Base-by-base conservation (phyloP, 1,140 invertebrate genomes). In the Lordiphosa stackelbergi region DNA sequence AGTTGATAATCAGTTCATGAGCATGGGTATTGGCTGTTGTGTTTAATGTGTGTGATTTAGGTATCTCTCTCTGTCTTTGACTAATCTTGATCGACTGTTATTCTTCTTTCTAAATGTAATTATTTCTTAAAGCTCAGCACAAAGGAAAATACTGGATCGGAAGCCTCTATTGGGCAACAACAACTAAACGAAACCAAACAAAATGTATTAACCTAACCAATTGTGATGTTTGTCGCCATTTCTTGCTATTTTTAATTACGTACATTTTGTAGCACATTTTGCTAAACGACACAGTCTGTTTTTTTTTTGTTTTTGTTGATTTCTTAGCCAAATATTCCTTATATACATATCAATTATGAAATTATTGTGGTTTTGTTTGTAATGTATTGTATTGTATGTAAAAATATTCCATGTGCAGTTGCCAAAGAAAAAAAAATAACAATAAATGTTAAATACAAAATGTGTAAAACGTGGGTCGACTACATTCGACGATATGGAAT, bases 1-100 rank as follows among this genome's bases (percentile, higher is more conserved):
- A 86, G 77, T 85, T 86, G 62, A 71, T 69, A 38, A 70, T 42
- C 45, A 66, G 58, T 63, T 65, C 66, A 79, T 79, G 77, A 63
- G 81, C 60, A 60, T 62, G 31, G 43, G 56, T 41, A 46, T 73
- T 64, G 52, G 54, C 41, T 66, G 73, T 69, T 71, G 56, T 62
- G 42, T 53, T 51, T 42, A 41, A 36, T 53, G 42, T 35, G 16
- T 37, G 46, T 41, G 9, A 48, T 8, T 24, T 24, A 24, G 22
- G 5, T 24, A 24, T 6, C 5, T 24, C 22, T n/a, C 31, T 13
- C 9, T 34, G 35, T 13, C 16, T 31, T 45, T 54, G 31, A 71
- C 57, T 75, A 69, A 72, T 56, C 31, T 71, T 61, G 62, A 35
- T 22, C 40, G 66, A 69, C 48, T 38, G 31, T 51, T 66, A 57